A percentile compares a stretch with the other conserved stretches of the same genome.
phyloP scores from a whole-genome alignment of 2,797 vertebrate species.

The Catamblyrhynchus diadema region DNA sequence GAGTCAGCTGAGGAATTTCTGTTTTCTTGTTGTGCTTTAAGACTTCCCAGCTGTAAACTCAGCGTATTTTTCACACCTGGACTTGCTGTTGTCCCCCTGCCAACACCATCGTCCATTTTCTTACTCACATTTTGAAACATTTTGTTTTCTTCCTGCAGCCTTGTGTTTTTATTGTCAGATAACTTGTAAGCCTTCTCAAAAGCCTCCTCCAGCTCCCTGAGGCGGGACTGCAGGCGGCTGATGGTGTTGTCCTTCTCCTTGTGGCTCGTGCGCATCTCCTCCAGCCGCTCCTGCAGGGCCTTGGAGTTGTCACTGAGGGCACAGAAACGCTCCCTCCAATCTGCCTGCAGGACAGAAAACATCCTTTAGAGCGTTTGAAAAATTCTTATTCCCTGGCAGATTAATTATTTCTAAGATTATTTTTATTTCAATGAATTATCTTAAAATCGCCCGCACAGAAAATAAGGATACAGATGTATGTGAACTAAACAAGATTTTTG shows the following conservation, averaged over 20 bases:
- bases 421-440: background rate
- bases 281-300: conserved; percentile 84
- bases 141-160: conserved; percentile 86
- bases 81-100: background rate
- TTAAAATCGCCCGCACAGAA: background rate
- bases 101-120: accelerated
- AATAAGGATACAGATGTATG: background rate
- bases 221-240: conserved; percentile 74
- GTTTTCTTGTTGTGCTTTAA: background rate
- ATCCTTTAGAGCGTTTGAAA: accelerated
- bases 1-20: background rate
- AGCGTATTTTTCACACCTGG: background rate
- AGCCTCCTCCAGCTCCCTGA: conserved; percentile 85
- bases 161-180: conserved; percentile 83
- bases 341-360: conserved; percentile 70
- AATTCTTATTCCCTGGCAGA: background rate
- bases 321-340: conserved; percentile 86
- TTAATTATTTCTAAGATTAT: background rate
- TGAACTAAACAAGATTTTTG: background rate
- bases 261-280: conserved; percentile 81
- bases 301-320: conserved; percentile 78
- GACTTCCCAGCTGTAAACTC: background rate
- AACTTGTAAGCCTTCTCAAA: conserved; percentile 81
- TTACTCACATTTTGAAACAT: conserved; percentile 93
- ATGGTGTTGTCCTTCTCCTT: conserved; percentile 85